phyloP scores from a whole-genome alignment of 2,797 vertebrate genomes.

The Toxotes lorentzi region DNA sequence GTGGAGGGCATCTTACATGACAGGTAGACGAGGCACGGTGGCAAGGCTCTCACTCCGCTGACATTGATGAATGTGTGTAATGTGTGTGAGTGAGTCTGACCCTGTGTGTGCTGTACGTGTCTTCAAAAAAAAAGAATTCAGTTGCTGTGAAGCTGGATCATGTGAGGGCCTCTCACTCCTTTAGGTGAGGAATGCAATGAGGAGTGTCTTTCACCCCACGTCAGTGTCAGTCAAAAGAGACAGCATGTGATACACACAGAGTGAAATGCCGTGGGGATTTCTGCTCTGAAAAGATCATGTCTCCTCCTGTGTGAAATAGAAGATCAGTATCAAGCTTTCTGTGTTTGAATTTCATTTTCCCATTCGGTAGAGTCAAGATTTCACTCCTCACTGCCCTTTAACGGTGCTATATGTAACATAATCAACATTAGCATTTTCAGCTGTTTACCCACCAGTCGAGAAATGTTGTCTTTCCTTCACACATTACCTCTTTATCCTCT shows the following conservation, averaged over 20 bases:
- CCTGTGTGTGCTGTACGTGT: slow-evolving; percentile 1
- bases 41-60: background rate
- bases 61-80: slow-evolving; percentile 47
- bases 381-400: background rate
- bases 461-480: too few relatives aligned
- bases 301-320: slow-evolving; percentile 26
- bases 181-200: background rate
- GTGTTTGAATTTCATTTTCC: slow-evolving; percentile 33
- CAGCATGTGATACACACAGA: background rate
- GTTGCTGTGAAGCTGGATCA: background rate
- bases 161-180: background rate
- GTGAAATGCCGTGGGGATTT: slow-evolving; percentile 32
- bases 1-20: slow-evolving; percentile 14
- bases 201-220: background rate
- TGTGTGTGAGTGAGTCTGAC: slow-evolving; percentile 4
- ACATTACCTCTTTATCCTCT: too few relatives aligned
- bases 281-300: slow-evolving; percentile 26
- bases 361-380: slow-evolving; percentile 8
- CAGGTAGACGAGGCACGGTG: slow-evolving; percentile 2
- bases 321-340: slow-evolving; percentile 19
- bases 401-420: too few relatives aligned
- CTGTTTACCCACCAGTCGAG: too few relatives aligned
- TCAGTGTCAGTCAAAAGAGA: slow-evolving; percentile 30
- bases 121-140: slow-evolving; percentile 7
- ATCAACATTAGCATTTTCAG: too few relatives aligned